These are phyloP conservation scores for Cebus imitator DNA, from an alignment of 2,113 vertebrate genomes.

Conservation along the genomic window DNA sequence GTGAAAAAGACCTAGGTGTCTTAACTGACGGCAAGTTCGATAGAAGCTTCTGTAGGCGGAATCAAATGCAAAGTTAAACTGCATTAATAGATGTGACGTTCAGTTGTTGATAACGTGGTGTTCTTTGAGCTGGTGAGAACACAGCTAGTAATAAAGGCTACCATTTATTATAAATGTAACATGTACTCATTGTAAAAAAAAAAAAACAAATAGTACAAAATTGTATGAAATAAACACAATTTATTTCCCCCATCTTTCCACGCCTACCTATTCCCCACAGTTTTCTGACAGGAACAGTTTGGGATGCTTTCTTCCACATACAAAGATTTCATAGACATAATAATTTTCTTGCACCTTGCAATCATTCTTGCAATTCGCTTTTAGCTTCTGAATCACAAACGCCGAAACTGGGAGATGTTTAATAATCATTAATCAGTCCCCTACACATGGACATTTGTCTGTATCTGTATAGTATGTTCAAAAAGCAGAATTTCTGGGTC, in stretches of 20 bases:
- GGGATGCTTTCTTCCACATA: background rate
- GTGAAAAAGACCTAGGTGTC: conserved; percentile 7
- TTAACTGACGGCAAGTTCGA: background rate
- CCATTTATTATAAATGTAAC: conserved; percentile 15
- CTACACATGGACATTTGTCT: background rate
- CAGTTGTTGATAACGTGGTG: background rate
- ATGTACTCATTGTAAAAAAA: background rate
- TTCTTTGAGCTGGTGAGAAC: background rate
- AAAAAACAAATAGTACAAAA: background rate
- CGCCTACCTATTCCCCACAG: rapidly evolving
- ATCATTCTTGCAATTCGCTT: background rate
- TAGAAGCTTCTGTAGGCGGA: conserved; percentile 33
- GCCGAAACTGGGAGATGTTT: background rate
- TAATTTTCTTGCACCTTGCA: conserved; percentile 23
- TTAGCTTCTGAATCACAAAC: background rate
- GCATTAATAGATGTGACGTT: conserved; percentile 1
- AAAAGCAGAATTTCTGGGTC: conserved; percentile 2
- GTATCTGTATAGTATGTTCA: background rate
- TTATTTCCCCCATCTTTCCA: background rate
- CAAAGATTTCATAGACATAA: conserved; percentile 20
- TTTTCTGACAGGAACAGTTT: background rate
- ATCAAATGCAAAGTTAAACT: background rate
- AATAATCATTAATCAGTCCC: background rate
- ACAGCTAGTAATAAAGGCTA: background rate
- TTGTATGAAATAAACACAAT: background rate